Base-by-base conservation (phyloP, 1,140 invertebrate species). In the Calephelis nemesis region DNA sequence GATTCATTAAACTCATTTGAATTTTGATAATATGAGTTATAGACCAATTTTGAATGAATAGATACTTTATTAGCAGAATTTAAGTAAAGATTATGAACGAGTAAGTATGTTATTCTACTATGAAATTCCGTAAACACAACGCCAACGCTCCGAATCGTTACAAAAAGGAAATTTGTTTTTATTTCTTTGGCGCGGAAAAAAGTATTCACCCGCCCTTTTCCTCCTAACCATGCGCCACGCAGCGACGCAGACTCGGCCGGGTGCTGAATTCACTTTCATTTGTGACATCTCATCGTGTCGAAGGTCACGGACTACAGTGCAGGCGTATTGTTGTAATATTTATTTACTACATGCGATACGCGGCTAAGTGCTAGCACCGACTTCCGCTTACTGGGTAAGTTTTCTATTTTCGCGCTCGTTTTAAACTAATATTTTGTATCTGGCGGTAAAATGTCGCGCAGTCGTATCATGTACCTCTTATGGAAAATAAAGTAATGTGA, bases 181-280 rank as follows among this genome's bases (percentile, higher is more conserved):
- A 89, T 90, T 88, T 86, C 85, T 88, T 87, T 81, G 85, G 83
- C 84, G 85, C 85, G 88, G 82, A 83, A 90, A 91, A 82, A 88
- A 91, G 85, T 83, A 84, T 87, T 83, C 87, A 82, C 84, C 86
- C 87, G 86, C 87, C 87, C 88, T 89, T 85, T 85, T 85, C 86
- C 87, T 86, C 86, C 85, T 90, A 88, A 88, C 88, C 89, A 91
- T 92, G 90, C 91, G 91, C 91, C 85, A 89, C 87, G 89, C 91
- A 88, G 83, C 87, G 87, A 89, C 90, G 90, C 89, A 88, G 86
- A 82, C 78, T 82, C 82, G 87, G 83, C 79, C 79, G 79, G 78
- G 77, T 84, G 82, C 85, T 79, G 82, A 81, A 88, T 92, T 92
- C 91, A 92, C 91, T 92, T 92, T 92, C 91, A 89, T 90, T 91